These are phyloP conservation scores for Megastigmus dorsalis DNA, from an alignment of 2,888 invertebrate species.

Conservation along the genomic window DNA sequence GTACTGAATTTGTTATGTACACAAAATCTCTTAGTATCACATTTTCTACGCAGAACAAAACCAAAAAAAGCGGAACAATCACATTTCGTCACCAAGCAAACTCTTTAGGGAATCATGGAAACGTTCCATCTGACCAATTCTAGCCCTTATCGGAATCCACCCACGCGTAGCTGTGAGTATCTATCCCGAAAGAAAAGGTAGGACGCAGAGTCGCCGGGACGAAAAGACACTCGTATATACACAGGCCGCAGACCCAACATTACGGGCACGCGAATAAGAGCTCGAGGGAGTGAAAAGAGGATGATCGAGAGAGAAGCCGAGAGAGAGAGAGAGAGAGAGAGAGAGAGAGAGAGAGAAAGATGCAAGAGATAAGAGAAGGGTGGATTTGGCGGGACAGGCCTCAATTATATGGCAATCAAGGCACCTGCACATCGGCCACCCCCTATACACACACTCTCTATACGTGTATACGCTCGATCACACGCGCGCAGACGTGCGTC, in stretches of 20 bases:
- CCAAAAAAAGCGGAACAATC: no score
- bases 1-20: no score
- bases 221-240: conserved; percentile 34
- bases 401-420: conserved; percentile 48
- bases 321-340: not conserved
- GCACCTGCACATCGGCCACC: conserved; percentile 35
- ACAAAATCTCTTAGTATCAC: no score
- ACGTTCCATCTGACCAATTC: no score
- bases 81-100: no score
- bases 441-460: no score
- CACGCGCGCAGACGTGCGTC: conserved; percentile 14
- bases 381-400: conserved; percentile 19
- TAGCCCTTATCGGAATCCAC: no score
- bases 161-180: no score
- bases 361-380: not conserved
- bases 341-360: not conserved
- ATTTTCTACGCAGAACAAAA: no score
- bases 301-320: not conserved
- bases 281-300: not conserved
- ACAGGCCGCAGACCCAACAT: not conserved
- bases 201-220: conserved; percentile 11
- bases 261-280: conserved; percentile 25
- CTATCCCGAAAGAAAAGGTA: no score
- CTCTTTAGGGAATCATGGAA: no score
- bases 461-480: conserved; percentile 4